Conservation (phyloP, 1,140 invertebrate species). For the Atta texana region DNA sequence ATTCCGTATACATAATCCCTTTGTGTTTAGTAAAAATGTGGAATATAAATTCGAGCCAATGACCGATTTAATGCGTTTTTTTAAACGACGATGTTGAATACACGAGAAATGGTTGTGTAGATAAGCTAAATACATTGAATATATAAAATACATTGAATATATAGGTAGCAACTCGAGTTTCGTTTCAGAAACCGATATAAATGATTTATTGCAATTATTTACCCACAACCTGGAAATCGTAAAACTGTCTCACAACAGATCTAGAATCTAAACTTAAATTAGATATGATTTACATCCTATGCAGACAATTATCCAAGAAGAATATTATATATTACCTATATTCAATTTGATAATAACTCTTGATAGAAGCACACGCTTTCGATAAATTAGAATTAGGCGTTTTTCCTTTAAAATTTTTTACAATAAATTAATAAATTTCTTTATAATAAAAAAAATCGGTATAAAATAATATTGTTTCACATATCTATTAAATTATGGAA, state of each 20-base stretch:
- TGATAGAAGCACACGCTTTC: not conserved
- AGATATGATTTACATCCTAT: slow-evolving; percentile 7
- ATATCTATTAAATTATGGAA: not conserved
- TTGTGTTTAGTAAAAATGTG: not conserved
- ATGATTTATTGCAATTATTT: slow-evolving; percentile 20
- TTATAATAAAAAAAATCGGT: not conserved
- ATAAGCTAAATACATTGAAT: slow-evolving; percentile 37
- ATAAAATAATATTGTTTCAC: slow-evolving; percentile 7
- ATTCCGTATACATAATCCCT: not conserved
- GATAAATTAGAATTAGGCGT: not conserved
- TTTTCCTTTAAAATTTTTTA: not conserved
- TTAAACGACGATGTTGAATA: slow-evolving; percentile 17
- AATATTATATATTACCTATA: not conserved
- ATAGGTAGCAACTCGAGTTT: slow-evolving; percentile 2
- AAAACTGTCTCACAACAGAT: not conserved
- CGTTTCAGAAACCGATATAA: not conserved
- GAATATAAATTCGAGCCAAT: not conserved
- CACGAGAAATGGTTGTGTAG: slow-evolving; percentile 7
- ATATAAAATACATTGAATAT: slow-evolving; percentile 25
- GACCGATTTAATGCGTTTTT: slow-evolving; percentile 13
- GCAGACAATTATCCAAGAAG: not conserved
- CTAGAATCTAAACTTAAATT: not conserved
- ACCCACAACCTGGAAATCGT: not conserved
- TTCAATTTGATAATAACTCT: not conserved
- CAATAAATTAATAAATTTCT: not conserved